A percentile compares a stretch with the other conserved stretches of the same genome.
Conservation (phyloP, 2,888 invertebrate species). For the Drosophila nr. medialis region DNA sequence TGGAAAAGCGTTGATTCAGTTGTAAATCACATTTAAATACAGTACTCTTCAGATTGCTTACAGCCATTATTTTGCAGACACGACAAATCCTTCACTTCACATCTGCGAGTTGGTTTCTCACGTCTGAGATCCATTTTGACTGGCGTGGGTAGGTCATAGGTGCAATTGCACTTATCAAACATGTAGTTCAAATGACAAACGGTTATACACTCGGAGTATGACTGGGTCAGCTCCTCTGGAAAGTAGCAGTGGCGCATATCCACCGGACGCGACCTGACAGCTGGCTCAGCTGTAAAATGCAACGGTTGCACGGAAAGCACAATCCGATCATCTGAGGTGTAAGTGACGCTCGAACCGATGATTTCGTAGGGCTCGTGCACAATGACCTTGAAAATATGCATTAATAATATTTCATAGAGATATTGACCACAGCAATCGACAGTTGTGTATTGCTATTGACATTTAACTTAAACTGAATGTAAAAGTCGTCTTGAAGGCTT, state of each 20-base stretch:
- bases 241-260: constrained; percentile 70
- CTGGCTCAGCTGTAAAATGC: constrained; percentile 67
- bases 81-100: constrained; percentile 37
- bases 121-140: rapidly evolving
- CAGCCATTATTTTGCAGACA: constrained; percentile 52
- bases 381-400: constrained; percentile 48
- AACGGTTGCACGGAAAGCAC: constrained; percentile 63
- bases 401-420: background rate
- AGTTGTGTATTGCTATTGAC: background rate
- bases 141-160: constrained; percentile 10
- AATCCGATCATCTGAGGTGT: constrained; percentile 65
- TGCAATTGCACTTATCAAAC: constrained; percentile 59
- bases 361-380: constrained; percentile 66
- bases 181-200: constrained; percentile 63
- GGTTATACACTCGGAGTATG: constrained; percentile 58
- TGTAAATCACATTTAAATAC: rapidly evolving
- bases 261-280: constrained; percentile 51
- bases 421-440: background rate
- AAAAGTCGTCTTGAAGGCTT: background rate
- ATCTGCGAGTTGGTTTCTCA: background rate
- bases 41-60: constrained; percentile 5
- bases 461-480: background rate
- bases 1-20: background rate
- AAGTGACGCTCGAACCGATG: constrained; percentile 57
- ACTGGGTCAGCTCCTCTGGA: constrained; percentile 33